Percentiles rank a stretch among this genome's conserved stretches.
These are phyloP conservation scores for Caenorhabditis virilis DNA, from an alignment of 2,888 invertebrate species.

Conservation along the genomic window DNA sequence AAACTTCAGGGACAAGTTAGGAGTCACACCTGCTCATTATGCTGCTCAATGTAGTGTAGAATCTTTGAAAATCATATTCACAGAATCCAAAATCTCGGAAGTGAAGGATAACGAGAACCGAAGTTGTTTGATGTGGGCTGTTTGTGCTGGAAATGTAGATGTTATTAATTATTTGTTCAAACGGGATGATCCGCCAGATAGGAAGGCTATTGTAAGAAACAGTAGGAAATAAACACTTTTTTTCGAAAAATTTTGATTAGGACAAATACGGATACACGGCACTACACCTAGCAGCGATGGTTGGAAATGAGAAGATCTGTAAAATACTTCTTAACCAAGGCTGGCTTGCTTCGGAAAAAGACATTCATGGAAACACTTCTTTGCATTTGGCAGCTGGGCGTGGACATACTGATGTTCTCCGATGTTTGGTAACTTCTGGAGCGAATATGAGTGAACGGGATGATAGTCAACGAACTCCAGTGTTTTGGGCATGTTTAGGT, in stretches of 20 bases:
- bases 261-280: slow-evolving; percentile 54
- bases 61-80: slow-evolving; percentile 34
- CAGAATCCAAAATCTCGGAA: slow-evolving; percentile 26
- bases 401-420: slow-evolving; percentile 56
- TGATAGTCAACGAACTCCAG: slow-evolving; percentile 53
- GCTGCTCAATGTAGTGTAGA: slow-evolving; percentile 59
- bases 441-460: slow-evolving; percentile 51
- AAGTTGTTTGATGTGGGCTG: slow-evolving; percentile 67
- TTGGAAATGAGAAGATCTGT: slow-evolving; percentile 57
- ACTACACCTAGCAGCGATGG: slow-evolving; percentile 63
- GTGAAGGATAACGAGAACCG: slow-evolving; percentile 60
- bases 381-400: slow-evolving; percentile 62
- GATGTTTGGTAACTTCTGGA: slow-evolving; percentile 45
- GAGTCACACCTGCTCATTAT: slow-evolving; percentile 65
- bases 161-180: slow-evolving; percentile 45
- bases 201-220: slow-evolving; percentile 33
- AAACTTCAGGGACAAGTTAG: slow-evolving; percentile 37
- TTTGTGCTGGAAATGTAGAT: slow-evolving; percentile 57
- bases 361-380: slow-evolving; percentile 50
- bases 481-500: slow-evolving; percentile 65
- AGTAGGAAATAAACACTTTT: neutral
- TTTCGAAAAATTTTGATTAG: slow-evolving; percentile 7
- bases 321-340: slow-evolving; percentile 57
- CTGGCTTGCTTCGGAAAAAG: slow-evolving; percentile 41
- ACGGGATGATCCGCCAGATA: slow-evolving; percentile 35